Base-by-base conservation (phyloP, 1,140 invertebrate species). In the Akabosia matsudoensis region DNA sequence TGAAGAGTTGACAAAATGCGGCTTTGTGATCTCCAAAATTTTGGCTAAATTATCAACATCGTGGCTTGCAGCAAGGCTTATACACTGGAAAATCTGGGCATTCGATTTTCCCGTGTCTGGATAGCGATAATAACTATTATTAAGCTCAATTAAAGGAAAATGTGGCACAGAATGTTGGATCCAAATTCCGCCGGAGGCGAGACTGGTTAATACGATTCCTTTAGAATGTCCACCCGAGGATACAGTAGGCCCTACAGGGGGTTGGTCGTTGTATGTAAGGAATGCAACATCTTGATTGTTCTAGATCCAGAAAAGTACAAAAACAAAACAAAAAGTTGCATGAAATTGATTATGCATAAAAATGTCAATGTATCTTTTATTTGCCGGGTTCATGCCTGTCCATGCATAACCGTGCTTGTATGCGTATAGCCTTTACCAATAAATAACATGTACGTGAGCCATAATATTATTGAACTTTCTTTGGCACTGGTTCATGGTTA, bases 121-220 rank as follows among this genome's bases (percentile, higher is more conserved):
- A 86, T 93, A 97, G 7, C 80, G 83, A 83, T 96, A 97, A 3
- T 83, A 76, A 3, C 4, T 37, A 22, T 72, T 72, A 30, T 28
- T 67, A 30, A 10, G 54, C 13, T 88, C 88, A 26, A 87, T 71
- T 0, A 89, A 87, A 13, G 93, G 93, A 86, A 91, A 97, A 80
- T 90, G 88, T 0, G 96, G 96, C 14, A 96, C 92, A 72, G 95
- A 97, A 84, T 97, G 96, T 22, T 97, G 88, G 54, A 97, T 82
- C 95, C 95, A 97, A 81, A 96, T 89, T 33, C 88, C 87, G 33
- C 88, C 87, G 4, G 87, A 84, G 18, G 88, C 85, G 79, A 93
- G 89, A 67, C 61, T 67, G n/a, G 90, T 90, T 7, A 91, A 86
- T 18, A 97, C 83, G 0, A 92, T 89, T 1, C 96, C 95, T 87